These are phyloP conservation scores for Leptopilina clavipes DNA, from an alignment of 1,140 invertebrate species.

Conservation along the genomic window DNA sequence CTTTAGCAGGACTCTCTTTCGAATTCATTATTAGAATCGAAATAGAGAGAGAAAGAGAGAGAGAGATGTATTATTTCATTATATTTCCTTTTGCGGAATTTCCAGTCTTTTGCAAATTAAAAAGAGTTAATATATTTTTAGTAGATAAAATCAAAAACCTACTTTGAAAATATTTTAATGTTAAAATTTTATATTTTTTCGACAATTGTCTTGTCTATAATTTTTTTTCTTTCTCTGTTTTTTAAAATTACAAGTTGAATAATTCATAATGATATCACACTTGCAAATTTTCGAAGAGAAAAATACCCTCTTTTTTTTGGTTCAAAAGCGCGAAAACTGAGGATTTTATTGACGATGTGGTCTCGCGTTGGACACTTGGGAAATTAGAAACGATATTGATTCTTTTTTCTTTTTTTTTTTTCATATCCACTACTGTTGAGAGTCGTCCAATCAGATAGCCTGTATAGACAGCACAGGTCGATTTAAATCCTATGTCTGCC, in stretches of 20 bases:
- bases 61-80: too few species aligned
- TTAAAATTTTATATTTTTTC: too few species aligned
- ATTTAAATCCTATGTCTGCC: neutral
- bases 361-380: slow-evolving; percentile 31
- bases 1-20: too few species aligned
- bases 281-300: neutral
- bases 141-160: too few species aligned
- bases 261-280: slow-evolving; percentile 13
- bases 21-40: too few species aligned
- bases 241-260: neutral
- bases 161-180: too few species aligned
- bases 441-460: neutral
- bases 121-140: too few species aligned
- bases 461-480: slow-evolving; percentile 11
- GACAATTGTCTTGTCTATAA: too few species aligned
- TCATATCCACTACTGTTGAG: neutral
- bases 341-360: slow-evolving; percentile 16
- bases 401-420: neutral
- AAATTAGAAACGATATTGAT: slow-evolving; percentile 34
- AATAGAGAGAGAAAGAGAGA: too few species aligned
- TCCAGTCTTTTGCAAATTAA: too few species aligned
- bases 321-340: neutral
- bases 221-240: too few species aligned
- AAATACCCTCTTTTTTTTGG: neutral
- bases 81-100: too few species aligned